Base-by-base conservation (phyloP, 2,797 vertebrate species). In the Falco cherrug region DNA sequence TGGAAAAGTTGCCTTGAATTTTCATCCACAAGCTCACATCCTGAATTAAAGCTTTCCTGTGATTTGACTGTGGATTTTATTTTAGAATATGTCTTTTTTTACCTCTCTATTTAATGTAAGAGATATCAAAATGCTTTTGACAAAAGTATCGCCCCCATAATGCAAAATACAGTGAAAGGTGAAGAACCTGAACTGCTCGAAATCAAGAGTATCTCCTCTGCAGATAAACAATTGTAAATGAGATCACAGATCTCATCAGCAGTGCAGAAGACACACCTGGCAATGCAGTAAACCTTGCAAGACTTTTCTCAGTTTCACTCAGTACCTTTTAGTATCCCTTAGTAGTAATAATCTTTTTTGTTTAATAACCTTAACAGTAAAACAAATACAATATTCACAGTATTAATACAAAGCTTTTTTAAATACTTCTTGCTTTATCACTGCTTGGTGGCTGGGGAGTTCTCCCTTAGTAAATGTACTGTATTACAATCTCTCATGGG, bases 341-440 rank as follows among this genome's bases (percentile, higher is more conserved):
- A 84, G 61, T 53, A 95, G 43, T 45, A 65, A 61, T 81, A 85
- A 75, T 24, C 3, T 45, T 26, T 84, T 41, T 81, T 51, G 83
- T 74, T 77, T 22, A 75, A 83, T 67, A 87, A 60, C 35, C 54
- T 70, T 43, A 89, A 89, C 47, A 77, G 35, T 75, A 94, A 92
- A 92, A 85, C 25, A 94, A 96, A 90, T 29, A 70, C 11, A 89
- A 59, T 54, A 83, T 84, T 88, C 73, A 77, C 43, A 59, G 9
- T 79, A 70, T 45, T 48, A 41, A 85, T 69, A 48, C 10, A 51
- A 9, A 50, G 16, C 39, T 89, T 93, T 82, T 74, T 51, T 10
- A 85, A 94, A 95, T 81, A 76, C 39, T 90, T 61, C 68, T 74
- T 92, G 70, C 45, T 73, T 91, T 90, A 83, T 68, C 56, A 77